Evolutionary conservation across 2,888 invertebrate species (phyloP).

Genomic region (Andrena camellia): DNA sequence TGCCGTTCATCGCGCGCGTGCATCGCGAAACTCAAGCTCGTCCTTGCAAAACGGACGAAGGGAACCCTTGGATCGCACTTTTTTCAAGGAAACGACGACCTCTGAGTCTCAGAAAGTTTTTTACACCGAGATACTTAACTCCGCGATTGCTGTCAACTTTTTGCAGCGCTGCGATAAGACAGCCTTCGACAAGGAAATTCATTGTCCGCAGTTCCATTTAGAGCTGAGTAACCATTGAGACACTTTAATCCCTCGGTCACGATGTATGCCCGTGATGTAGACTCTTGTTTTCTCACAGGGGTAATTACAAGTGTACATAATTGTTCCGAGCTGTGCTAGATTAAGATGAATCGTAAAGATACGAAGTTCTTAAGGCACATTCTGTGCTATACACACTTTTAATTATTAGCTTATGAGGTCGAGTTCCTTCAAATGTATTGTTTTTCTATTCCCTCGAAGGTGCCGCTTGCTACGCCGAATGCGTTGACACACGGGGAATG

Average conservation of each 20-base stretch:
- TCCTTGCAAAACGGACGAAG: background rate
- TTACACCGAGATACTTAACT: background rate
- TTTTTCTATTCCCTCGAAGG: too few relatives aligned
- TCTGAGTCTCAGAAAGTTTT: background rate
- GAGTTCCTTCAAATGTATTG: too few relatives aligned
- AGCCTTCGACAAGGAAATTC: background rate
- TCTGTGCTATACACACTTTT: too few relatives aligned
- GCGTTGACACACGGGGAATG: background rate
- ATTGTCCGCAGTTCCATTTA: background rate
- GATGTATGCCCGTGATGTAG: background rate
- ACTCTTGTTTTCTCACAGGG: background rate
- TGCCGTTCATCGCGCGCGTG: conserved; percentile 19
- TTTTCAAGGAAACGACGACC: background rate
- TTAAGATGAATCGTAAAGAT: background rate
- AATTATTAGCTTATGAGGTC: too few relatives aligned
- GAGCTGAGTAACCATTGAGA: background rate
- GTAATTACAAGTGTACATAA: background rate
- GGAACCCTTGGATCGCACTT: background rate
- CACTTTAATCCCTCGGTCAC: background rate
- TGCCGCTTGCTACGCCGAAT: background rate
- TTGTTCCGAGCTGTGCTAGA: background rate
- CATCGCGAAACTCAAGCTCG: conserved; percentile 16
- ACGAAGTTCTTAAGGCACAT: too few relatives aligned
- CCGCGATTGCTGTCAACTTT: too few relatives aligned
- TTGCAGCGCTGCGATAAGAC: too few relatives aligned